These are phyloP conservation scores for Sinocyclocheilus anshuiensis DNA, from an alignment of 2,113 vertebrate genomes.

Conservation along the genomic window DNA sequence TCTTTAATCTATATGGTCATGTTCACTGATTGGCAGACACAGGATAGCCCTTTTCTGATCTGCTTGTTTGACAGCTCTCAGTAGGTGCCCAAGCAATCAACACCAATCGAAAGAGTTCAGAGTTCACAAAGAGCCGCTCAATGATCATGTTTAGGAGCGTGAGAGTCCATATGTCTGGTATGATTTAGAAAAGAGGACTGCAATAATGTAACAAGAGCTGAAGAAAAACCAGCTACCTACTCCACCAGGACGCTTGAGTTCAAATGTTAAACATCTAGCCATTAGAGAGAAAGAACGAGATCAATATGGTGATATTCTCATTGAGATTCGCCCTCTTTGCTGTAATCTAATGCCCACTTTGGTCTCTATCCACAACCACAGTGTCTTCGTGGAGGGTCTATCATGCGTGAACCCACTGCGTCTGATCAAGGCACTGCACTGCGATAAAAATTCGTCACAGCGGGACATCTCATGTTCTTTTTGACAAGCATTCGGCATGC, in stretches of 20 bases:
- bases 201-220: slow-evolving; percentile 5
- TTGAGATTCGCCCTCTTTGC: background rate
- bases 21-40: slow-evolving; percentile 33
- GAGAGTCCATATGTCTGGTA: slow-evolving; percentile 5
- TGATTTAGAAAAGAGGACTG: background rate
- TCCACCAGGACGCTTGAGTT: slow-evolving; percentile 14
- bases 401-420: background rate
- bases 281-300: background rate
- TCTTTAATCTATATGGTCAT: background rate
- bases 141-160: background rate
- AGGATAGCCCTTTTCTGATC: background rate
- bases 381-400: background rate
- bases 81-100: slow-evolving; percentile 28
- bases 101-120: slow-evolving; percentile 16
- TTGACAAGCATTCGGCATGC: slow-evolving; percentile 24
- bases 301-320: background rate
- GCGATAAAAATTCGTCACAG: slow-evolving; percentile 13
- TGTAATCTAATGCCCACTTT: slow-evolving; percentile 8
- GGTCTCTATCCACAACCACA: background rate
- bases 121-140: background rate
- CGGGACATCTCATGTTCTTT: slow-evolving; percentile 3
- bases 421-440: background rate
- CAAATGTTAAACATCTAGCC: slow-evolving; percentile 1
- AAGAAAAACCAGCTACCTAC: slow-evolving; percentile 6
- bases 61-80: slow-evolving; percentile 41